Conservation (phyloP, 2,888 invertebrate genomes). For the Athalia circularis region DNA sequence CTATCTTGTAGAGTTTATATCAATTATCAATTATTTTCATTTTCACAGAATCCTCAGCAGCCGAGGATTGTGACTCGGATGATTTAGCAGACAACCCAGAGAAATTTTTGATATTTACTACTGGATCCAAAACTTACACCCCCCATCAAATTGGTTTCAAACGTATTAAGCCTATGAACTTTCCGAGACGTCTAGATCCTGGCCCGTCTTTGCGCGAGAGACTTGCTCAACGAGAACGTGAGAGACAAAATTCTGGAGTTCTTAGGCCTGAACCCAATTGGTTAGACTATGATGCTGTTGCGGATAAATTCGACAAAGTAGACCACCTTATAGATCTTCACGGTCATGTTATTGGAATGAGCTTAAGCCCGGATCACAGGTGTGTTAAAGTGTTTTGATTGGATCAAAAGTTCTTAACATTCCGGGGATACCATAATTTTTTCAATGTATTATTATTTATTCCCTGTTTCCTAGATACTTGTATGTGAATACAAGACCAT, state of each 20-base stretch:
- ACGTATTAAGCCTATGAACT: slow-evolving; percentile 82
- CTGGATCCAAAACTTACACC: slow-evolving; percentile 88
- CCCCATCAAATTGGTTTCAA: slow-evolving; percentile 91
- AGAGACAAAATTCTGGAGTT: slow-evolving; percentile 73
- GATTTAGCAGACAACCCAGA: slow-evolving; percentile 77
- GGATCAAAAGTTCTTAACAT: too few species aligned
- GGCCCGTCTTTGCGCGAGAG: slow-evolving; percentile 83
- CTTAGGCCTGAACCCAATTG: slow-evolving; percentile 80
- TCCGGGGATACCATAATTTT: not conserved
- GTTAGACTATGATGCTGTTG: slow-evolving; percentile 81
- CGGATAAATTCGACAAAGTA: slow-evolving; percentile 83
- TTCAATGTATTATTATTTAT: slow-evolving; percentile 35
- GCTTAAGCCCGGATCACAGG: slow-evolving; percentile 86
- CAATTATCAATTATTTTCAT: not conserved
- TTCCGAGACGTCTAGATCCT: slow-evolving; percentile 81
- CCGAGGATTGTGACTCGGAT: slow-evolving; percentile 69
- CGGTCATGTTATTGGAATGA: slow-evolving; percentile 92
- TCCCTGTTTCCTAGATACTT: slow-evolving; percentile 77
- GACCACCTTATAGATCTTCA: slow-evolving; percentile 89
- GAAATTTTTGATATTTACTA: slow-evolving; percentile 89
- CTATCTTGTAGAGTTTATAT: slow-evolving; percentile 14
- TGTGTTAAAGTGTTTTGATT: slow-evolving; percentile 46
- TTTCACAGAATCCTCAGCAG: slow-evolving; percentile 62
- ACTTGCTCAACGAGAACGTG: slow-evolving; percentile 78
- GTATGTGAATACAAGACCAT: slow-evolving; percentile 89